phyloP scores from a whole-genome alignment of 2,797 vertebrate species.

The Dendrocincla fuliginosa region DNA sequence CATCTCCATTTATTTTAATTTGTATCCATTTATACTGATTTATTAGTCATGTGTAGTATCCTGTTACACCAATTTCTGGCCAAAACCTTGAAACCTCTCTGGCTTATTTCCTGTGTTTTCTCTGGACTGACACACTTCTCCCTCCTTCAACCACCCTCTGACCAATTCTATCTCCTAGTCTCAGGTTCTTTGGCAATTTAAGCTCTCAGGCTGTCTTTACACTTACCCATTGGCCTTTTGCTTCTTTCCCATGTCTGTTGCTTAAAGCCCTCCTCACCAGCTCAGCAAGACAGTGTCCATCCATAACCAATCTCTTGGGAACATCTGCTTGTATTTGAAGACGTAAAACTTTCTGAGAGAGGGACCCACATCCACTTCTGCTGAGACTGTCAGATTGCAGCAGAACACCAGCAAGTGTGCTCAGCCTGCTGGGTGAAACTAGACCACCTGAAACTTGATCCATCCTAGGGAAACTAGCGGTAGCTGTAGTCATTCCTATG shows the following conservation, averaged over 20 bases:
- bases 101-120: not conserved
- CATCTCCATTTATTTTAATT: slow-evolving; percentile 9
- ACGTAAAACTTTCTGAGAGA: not conserved
- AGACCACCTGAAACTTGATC: not conserved
- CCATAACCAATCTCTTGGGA: not conserved
- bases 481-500: not conserved
- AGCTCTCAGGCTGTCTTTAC: not conserved
- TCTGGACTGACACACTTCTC: not conserved
- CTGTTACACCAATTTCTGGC: not conserved
- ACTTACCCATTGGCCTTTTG: not conserved
- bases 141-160: not conserved
- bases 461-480: not conserved
- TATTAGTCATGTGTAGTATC: not conserved
- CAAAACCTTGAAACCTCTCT: not conserved
- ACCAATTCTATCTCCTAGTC: not conserved
- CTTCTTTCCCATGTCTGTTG: not conserved
- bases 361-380: not conserved
- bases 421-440: not conserved
- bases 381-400: not conserved
- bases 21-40: not conserved
- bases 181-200: not conserved
- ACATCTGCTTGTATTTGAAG: not conserved
- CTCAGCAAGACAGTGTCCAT: not conserved
- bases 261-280: not conserved
- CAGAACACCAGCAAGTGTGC: accelerated